Percentiles rank a stretch among this genome's conserved stretches.
Conservation (phyloP, 2,797 vertebrate genomes). For the Coccyzus lansbergi region DNA sequence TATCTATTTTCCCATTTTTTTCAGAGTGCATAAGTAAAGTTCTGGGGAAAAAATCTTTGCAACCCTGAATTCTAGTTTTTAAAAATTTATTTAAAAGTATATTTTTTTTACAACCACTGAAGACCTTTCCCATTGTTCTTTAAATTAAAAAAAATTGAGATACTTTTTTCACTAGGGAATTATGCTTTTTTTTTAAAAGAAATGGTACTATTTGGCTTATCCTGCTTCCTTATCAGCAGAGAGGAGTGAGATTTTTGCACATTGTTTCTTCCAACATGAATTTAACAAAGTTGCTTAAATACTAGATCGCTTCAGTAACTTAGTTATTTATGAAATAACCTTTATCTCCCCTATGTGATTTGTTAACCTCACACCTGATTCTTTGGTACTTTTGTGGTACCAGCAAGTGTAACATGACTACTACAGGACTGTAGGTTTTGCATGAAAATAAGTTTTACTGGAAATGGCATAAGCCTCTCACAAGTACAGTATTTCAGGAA, state of each 20-base stretch:
- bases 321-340: background rate
- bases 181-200: fast-evolving
- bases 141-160: background rate
- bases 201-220: background rate
- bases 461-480: background rate
- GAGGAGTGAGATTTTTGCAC: background rate
- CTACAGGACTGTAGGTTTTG: background rate
- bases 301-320: background rate
- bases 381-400: background rate
- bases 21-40: background rate
- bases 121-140: background rate
- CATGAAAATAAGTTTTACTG: background rate
- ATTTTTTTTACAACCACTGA: background rate
- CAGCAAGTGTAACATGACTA: background rate
- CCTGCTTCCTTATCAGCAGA: background rate
- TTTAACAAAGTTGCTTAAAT: background rate
- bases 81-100: background rate
- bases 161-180: background rate
- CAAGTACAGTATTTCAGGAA: background rate
- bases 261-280: background rate
- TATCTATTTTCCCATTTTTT: background rate
- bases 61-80: background rate
- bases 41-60: background rate
- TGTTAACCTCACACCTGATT: background rate
- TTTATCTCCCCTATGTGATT: background rate